phyloP scores from a whole-genome alignment of 1,140 invertebrate species.

The Littorina saxatilis region DNA sequence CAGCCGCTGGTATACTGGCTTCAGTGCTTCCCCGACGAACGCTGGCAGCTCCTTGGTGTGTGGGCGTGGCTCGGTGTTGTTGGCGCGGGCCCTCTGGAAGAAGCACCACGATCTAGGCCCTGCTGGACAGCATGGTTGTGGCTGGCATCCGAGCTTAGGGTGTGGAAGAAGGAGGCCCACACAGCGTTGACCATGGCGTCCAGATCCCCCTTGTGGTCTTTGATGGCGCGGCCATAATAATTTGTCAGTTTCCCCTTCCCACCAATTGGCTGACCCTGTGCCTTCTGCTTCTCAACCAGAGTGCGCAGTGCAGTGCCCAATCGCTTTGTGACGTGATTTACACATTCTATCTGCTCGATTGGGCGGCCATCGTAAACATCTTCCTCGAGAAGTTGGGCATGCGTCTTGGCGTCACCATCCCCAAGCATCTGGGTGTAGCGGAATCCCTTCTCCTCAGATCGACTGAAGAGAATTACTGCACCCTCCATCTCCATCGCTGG shows the following conservation, averaged over 20 bases:
- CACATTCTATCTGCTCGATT: slow-evolving; percentile 14
- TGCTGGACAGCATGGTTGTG: slow-evolving; percentile 10
- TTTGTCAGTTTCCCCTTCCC: slow-evolving; percentile 14
- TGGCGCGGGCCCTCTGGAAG: background rate
- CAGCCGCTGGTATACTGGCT: slow-evolving; percentile 4
- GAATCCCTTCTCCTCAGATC: background rate
- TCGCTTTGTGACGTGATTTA: slow-evolving; percentile 27
- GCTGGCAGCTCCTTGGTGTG: background rate
- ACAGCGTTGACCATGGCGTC: slow-evolving; percentile 13
- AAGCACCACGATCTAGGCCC: slow-evolving; percentile 16
- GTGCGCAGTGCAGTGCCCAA: slow-evolving; percentile 16
- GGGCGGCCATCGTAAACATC: slow-evolving; percentile 23
- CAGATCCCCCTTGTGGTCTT: background rate
- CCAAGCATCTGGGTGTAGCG: slow-evolving; percentile 27
- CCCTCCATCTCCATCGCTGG: slow-evolving; percentile 22
- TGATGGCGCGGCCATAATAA: too few species aligned
- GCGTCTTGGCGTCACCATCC: slow-evolving; percentile 29
- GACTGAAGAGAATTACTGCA: slow-evolving; percentile 9
- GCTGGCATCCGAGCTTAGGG: background rate
- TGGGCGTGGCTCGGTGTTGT: background rate
- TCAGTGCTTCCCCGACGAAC: background rate
- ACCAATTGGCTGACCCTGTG: background rate
- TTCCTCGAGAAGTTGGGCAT: background rate
- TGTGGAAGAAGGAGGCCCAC: background rate
- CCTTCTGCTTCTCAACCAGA: background rate